Base-by-base conservation (phyloP, 2,113 vertebrate species). In the Aix galericulata region DNA sequence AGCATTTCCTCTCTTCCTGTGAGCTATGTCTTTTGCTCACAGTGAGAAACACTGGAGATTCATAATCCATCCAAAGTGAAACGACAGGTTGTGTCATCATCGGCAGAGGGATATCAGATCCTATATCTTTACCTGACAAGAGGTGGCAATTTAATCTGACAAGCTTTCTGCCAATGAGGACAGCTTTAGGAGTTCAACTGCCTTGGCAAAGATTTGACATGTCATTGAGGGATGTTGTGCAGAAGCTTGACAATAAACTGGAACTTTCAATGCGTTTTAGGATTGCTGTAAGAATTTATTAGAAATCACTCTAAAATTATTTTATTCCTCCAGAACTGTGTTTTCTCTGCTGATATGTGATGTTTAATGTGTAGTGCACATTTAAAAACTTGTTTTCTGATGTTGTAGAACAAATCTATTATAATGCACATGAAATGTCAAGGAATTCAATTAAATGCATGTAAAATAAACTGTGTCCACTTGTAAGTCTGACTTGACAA, bases 241-340 rank as follows among this genome's bases (percentile, higher is more conserved):
- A 88, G 89, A 93, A 96, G 91, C 64, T 86, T 94, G 86, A 97
- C 97, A 97, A 97, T 98, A 97, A 97, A 97, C 97, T 87, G 44
- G 75, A 86, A 96, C 82, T 97, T 97, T 89, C 90, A 98, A 98
- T 97, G 94, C 75, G 89, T 90, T 97, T 97, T 95, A 97, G 93
- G 72, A 93, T 95, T 95, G 97, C 96, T 97, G 96, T 97, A 97
- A 97, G 97, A 97, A 97, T 96, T 97, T 98, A 97, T 98, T 98
- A 98, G 97, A 97, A 98, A 97, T 88, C 95, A 96, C 93, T 98
- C 95, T 98, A 97, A 98, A 98, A 98, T 98, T 96, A 95, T 96
- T 96, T 42, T 91, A 90, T 81, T 97, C 69, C 63, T 97, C 79
- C 53, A 93, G 89, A 95, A 96, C 87, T 96, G 91, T 97, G 98